Conservation (phyloP, 2,113 vertebrate genomes). For the Perca schrenkii region DNA sequence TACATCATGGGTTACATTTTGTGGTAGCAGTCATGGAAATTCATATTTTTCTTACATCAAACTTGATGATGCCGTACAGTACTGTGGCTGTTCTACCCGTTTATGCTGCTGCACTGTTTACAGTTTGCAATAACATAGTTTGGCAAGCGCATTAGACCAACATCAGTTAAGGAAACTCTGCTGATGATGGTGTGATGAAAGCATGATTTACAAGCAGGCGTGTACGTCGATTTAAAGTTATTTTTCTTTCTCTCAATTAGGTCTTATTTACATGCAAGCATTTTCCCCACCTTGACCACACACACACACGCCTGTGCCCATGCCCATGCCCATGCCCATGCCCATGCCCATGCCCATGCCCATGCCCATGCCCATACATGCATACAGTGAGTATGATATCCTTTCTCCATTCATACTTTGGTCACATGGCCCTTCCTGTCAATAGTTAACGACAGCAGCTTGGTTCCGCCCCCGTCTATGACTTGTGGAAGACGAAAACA, state of each 20-base stretch:
- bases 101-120: conserved; percentile 7
- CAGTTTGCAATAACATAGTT: neutral
- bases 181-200: neutral
- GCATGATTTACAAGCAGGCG: neutral
- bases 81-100: neutral
- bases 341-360: too few species aligned
- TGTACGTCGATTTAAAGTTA: neutral
- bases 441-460: conserved; percentile 74
- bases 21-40: neutral
- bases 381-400: conserved; percentile 9
- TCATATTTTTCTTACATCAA: neutral
- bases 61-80: neutral
- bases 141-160: neutral
- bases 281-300: conserved; percentile 18
- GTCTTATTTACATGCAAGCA: conserved; percentile 4
- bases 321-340: too few species aligned
- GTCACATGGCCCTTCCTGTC: conserved; percentile 71
- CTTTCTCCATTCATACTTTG: conserved; percentile 69
- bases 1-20: neutral
- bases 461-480: conserved; percentile 32
- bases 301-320: neutral
- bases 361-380: conserved; percentile 6
- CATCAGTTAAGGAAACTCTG: neutral
- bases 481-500: conserved; percentile 56
- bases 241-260: neutral